These are phyloP conservation scores for Ichneumoninae sp. DNA, from an alignment of 2,888 invertebrate species.

Conservation along the genomic window DNA sequence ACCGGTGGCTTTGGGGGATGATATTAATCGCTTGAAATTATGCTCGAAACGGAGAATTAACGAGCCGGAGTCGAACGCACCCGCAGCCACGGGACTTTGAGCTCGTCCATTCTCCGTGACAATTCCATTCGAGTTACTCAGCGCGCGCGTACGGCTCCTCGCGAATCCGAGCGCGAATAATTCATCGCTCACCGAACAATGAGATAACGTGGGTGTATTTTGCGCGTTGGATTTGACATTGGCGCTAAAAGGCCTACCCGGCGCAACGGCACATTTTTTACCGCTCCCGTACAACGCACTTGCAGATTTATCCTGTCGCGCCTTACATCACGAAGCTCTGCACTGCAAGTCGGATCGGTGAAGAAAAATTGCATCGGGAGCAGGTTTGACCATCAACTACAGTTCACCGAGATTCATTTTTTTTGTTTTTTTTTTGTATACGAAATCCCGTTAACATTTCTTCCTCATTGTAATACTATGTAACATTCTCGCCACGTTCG, in stretches of 20 bases:
- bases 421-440: not conserved
- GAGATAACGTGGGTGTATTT: constrained; percentile 71
- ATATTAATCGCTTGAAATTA: constrained; percentile 52
- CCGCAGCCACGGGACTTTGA: constrained; percentile 32
- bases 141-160: constrained; percentile 54
- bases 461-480: not conserved
- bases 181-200: constrained; percentile 71
- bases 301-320: constrained; percentile 20
- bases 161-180: constrained; percentile 63
- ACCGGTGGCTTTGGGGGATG: constrained; percentile 19
- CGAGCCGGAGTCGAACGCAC: constrained; percentile 47
- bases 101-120: constrained; percentile 67
- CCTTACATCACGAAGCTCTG: not conserved
- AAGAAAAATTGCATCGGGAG: not conserved
- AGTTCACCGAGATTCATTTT: not conserved
- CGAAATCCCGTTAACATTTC: not conserved
- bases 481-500: not conserved
- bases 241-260: constrained; percentile 72
- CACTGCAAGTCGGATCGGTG: not conserved
- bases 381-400: not conserved
- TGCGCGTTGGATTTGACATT: constrained; percentile 78
- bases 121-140: constrained; percentile 77
- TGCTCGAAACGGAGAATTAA: constrained; percentile 53
- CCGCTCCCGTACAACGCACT: constrained; percentile 50
- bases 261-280: constrained; percentile 42